Evolutionary conservation across 2,113 vertebrate species (phyloP).

Genomic region (Psilopogon haemacephalus): DNA sequence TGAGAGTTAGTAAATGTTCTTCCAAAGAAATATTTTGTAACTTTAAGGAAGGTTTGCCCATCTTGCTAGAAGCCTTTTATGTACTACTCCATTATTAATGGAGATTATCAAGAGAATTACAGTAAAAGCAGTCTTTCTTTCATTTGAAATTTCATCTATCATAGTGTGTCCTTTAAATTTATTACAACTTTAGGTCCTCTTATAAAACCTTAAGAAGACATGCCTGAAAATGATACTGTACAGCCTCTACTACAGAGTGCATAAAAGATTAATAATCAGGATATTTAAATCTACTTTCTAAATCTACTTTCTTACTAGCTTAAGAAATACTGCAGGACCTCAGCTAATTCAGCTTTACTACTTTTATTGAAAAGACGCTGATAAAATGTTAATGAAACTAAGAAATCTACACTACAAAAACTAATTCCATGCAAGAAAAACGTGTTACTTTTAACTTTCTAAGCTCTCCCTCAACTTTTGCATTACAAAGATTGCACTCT

Average conservation of each 20-base stretch:
- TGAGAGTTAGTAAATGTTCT: slow-evolving; percentile 65
- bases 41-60: slow-evolving; percentile 33
- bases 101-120: slow-evolving; percentile 11
- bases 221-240: background rate
- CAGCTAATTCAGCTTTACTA: background rate
- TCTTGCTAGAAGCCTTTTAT: slow-evolving; percentile 54
- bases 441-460: background rate
- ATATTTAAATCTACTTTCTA: background rate
- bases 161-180: slow-evolving; percentile 37
- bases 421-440: background rate
- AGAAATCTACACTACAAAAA: background rate
- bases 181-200: slow-evolving; percentile 30
- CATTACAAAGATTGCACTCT: background rate
- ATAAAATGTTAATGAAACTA: background rate
- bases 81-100: slow-evolving; percentile 7
- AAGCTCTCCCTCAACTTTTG: background rate
- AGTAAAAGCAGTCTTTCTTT: slow-evolving; percentile 6
- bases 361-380: background rate
- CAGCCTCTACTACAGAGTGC: background rate
- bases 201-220: slow-evolving; percentile 7
- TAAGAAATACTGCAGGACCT: background rate
- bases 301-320: background rate
- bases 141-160: slow-evolving; percentile 29
- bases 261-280: background rate
- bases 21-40: slow-evolving; percentile 58